Percentiles rank a stretch among this genome's conserved stretches.
Evolutionary conservation across 2,888 invertebrate species (phyloP).

Genomic region (Hymenopus coronatus): DNA sequence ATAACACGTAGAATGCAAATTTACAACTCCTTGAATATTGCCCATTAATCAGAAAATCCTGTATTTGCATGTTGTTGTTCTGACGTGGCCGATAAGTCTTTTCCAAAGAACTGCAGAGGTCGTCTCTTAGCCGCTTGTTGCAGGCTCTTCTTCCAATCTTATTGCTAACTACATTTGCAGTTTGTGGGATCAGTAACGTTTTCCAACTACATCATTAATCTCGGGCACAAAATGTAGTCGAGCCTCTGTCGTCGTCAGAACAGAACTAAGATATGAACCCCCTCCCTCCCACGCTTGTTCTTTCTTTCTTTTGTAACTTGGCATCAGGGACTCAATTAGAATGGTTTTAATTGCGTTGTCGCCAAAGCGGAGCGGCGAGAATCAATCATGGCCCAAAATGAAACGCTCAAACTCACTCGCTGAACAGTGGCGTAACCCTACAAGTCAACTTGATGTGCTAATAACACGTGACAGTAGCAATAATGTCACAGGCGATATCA

Average conservation of each 20-base stretch:
- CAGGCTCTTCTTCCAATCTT: neutral
- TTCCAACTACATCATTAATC: neutral
- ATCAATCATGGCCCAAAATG: neutral
- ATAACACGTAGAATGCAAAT: too few species aligned
- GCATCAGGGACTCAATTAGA: neutral
- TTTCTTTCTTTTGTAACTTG: neutral
- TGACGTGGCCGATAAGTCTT: neutral
- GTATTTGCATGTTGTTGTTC: neutral
- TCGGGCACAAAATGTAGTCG: neutral
- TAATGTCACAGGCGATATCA: too few species aligned
- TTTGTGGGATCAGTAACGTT: neutral
- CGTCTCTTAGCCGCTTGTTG: neutral
- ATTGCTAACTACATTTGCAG: neutral
- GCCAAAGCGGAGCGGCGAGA: neutral
- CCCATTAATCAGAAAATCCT: neutral
- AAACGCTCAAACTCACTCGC: neutral
- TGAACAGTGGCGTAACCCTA: neutral
- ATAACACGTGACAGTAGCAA: too few species aligned
- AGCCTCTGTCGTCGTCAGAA: neutral
- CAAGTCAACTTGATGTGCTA: neutral
- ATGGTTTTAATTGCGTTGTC: neutral
- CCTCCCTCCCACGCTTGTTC: neutral
- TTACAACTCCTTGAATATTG: too few species aligned
- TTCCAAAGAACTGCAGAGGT: neutral
- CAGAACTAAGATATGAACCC: neutral